These are phyloP conservation scores for Engraulis encrasicolus DNA, from an alignment of 2,113 vertebrate species.

Conservation along the genomic window DNA sequence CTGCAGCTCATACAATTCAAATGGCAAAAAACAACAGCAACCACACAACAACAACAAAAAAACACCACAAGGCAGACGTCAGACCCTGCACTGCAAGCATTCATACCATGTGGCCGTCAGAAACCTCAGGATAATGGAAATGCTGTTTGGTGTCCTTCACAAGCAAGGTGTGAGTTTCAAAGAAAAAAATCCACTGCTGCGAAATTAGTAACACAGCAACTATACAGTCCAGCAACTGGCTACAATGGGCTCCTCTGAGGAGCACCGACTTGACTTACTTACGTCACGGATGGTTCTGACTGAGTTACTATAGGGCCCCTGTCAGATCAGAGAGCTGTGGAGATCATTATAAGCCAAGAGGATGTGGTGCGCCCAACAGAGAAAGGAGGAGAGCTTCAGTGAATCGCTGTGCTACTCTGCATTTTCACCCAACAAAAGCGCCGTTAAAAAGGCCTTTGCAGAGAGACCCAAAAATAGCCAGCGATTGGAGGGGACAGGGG, in stretches of 20 bases:
- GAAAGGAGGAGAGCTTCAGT: not conserved
- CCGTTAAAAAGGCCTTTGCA: not conserved
- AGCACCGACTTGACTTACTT: not conserved
- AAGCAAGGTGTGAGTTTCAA: not conserved
- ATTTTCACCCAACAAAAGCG: conserved; percentile 3
- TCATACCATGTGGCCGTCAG: not conserved
- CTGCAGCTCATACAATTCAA: conserved; percentile 20
- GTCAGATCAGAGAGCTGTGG: not conserved
- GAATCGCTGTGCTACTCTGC: not conserved
- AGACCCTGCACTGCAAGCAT: not conserved
- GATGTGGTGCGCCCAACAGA: not conserved
- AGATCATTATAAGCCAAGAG: conserved; percentile 1
- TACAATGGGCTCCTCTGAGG: not conserved
- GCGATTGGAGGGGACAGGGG: conserved; percentile 14
- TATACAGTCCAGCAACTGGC: not conserved
- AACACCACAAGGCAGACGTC: not conserved
- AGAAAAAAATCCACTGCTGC: not conserved
- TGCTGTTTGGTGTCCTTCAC: conserved; percentile 20
- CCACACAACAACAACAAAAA: not conserved
- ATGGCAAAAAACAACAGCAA: conserved; percentile 5
- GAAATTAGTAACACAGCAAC: not conserved
- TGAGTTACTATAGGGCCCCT: not conserved
- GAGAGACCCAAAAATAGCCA: conserved; percentile 23
- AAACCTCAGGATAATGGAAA: not conserved
- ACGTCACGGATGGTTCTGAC: not conserved